Evolutionary conservation across 2,113 vertebrate species (phyloP).

Genomic region (Bettongia penicillata): DNA sequence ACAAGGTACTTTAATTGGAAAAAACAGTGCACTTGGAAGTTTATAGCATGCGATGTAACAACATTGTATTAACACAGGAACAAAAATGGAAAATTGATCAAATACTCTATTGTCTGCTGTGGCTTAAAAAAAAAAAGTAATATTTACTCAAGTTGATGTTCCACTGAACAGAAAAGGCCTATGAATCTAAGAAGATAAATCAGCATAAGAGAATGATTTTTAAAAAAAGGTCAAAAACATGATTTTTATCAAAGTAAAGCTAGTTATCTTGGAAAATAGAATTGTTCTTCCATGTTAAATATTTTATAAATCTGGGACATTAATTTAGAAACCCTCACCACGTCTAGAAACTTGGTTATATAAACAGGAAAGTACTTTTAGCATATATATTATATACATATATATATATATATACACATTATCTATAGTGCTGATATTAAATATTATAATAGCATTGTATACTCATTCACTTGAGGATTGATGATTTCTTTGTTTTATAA

Average conservation of each 20-base stretch:
- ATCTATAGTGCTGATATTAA: background rate
- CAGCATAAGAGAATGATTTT: background rate
- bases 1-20: background rate
- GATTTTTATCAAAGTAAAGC: slow-evolving; percentile 29
- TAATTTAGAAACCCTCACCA: slow-evolving; percentile 5
- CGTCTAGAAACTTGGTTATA: background rate
- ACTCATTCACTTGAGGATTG: background rate
- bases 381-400: no score
- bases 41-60: background rate
- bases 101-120: background rate
- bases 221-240: background rate
- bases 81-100: background rate
- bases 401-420: background rate
- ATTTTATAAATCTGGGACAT: slow-evolving; percentile 12
- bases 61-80: background rate
- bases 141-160: background rate
- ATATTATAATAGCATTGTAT: background rate
- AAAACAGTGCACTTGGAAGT: background rate
- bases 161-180: slow-evolving; percentile 11
- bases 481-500: slow-evolving; percentile 18
- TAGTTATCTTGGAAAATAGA: slow-evolving; percentile 6
- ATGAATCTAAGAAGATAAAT: slow-evolving; percentile 21
- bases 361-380: background rate
- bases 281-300: background rate
- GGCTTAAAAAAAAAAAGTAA: background rate